Base-by-base conservation (phyloP, 2,113 vertebrate genomes). In the Thunnus thynnus region DNA sequence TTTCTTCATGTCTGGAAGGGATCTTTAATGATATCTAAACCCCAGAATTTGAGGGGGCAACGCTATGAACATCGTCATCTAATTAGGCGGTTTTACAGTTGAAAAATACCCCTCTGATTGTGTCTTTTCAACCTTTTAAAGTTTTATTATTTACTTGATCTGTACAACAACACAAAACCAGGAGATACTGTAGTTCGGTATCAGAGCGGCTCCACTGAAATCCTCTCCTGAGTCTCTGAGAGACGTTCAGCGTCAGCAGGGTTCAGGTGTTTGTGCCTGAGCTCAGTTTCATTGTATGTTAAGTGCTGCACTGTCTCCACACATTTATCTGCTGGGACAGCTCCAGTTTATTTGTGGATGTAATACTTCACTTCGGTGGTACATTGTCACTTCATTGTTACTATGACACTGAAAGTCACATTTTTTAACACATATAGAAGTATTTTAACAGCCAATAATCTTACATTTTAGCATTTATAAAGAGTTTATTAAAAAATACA, bases 231-330 rank as follows among this genome's bases (percentile, higher is more conserved):
- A 22, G 22, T 22, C 22, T 36, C 54, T 47, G 12, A 13, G 5
- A 44, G 56, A 5, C 18, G 16, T 44, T 47, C 12, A 44, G 18
- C 36, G 4, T 8, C 48, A 47, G 64, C 25, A n/a, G 18, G 12
- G 3, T 2, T 10, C 50, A 64, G 1, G 2, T 22, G 72, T 18
- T 22, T 22, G 22, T 22, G 22, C 22, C 50, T 44, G 36, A 14
- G 47, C 69, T 73, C 20, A 36, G 32, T 36, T 46, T 9, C 11
- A 25, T 74, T 47, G 71, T 46, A 9, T 74, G 74, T 18, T 67
- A 74, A 62, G 71, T 46, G 32, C 57, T 62, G 25, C 48, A 61
- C 22, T 48, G 55, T 62, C 55, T 9, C 17, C 1, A 46, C 48
- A 62, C 54, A 67, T 62, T 36, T 41, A 62, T 62, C 68, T 62